These are phyloP conservation scores for Caenorhabditis sp. DNA, from an alignment of 2,888 invertebrate genomes.

Conservation along the genomic window DNA sequence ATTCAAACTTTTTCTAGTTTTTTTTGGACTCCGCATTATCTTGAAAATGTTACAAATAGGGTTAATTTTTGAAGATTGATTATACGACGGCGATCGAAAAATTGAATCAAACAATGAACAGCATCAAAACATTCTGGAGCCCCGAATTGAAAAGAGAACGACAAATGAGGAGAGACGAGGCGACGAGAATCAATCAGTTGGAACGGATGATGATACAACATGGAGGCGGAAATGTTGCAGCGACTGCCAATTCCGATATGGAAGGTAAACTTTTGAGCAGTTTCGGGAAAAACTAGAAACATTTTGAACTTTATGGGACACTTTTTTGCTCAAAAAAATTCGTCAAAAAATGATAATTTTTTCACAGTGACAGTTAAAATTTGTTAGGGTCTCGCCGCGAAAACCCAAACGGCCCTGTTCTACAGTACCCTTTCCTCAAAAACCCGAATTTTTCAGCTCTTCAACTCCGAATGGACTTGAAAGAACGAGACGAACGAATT, in stretches of 20 bases:
- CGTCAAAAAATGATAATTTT: too few relatives aligned
- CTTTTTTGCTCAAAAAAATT: too few relatives aligned
- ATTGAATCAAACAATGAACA: slow-evolving; percentile 81
- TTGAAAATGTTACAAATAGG: too few relatives aligned
- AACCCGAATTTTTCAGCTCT: slow-evolving; percentile 20
- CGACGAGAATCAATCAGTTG: slow-evolving; percentile 44
- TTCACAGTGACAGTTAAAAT: too few relatives aligned
- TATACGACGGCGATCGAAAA: slow-evolving; percentile 62
- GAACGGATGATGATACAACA: slow-evolving; percentile 40
- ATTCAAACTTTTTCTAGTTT: too few relatives aligned
- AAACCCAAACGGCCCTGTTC: too few relatives aligned
- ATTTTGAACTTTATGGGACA: too few relatives aligned
- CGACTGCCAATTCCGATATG: neutral
- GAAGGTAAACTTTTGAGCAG: slow-evolving; percentile 28
- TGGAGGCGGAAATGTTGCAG: too few relatives aligned
- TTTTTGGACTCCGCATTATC: too few relatives aligned
- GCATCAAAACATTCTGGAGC: slow-evolving; percentile 99
- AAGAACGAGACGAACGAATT: slow-evolving; percentile 45
- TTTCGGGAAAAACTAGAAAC: too few relatives aligned
- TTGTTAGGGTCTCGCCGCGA: too few relatives aligned
- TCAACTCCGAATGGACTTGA: slow-evolving; percentile 41
- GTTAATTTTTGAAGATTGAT: slow-evolving; percentile 36
- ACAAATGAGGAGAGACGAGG: slow-evolving; percentile 53
- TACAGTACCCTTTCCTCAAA: neutral
- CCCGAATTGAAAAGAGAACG: slow-evolving; percentile 80